phyloP scores from a whole-genome alignment of 2,888 invertebrate species.

The Siphonodentalium dalli region DNA sequence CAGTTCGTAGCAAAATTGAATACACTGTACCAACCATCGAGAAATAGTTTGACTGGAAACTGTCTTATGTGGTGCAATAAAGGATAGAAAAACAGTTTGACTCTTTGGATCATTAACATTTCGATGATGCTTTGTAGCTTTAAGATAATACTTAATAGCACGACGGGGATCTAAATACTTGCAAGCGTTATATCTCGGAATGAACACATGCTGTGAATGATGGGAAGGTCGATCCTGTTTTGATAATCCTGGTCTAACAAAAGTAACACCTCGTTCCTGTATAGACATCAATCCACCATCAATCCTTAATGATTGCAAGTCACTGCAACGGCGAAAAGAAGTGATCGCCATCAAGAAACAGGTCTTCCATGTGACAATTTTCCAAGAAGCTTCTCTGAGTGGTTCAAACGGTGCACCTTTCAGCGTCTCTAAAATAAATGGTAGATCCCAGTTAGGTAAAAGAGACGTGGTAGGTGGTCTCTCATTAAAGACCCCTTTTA shows the following conservation, averaged over 20 bases:
- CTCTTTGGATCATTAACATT: no score
- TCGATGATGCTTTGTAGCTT: no score
- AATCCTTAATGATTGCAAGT: slow-evolving; percentile 7
- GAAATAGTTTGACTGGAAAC: slow-evolving; percentile 16
- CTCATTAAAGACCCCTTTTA: slow-evolving; percentile 12
- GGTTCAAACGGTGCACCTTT: slow-evolving; percentile 13
- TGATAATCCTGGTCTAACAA: slow-evolving; percentile 6
- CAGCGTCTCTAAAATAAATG: no score
- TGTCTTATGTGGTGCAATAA: slow-evolving; percentile 15
- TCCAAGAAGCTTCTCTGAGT: slow-evolving; percentile 7
- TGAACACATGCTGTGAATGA: background rate
- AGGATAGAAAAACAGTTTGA: no score
- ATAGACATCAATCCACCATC: slow-evolving; percentile 6
- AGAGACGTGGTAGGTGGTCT: slow-evolving; percentile 7
- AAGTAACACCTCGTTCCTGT: slow-evolving; percentile 1
- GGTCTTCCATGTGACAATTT: slow-evolving; percentile 7
- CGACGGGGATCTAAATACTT: no score
- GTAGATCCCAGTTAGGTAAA: slow-evolving; percentile 17
- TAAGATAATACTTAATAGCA: no score
- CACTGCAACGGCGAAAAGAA: slow-evolving; percentile 2
- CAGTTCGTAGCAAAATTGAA: slow-evolving; percentile 9
- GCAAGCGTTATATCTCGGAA: no score
- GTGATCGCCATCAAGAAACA: slow-evolving; percentile 9
- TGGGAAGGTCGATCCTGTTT: slow-evolving; percentile 13
- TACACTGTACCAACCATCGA: slow-evolving; percentile 6